These are phyloP conservation scores for Orthosia incerta DNA, from an alignment of 2,888 invertebrate genomes.

Conservation along the genomic window DNA sequence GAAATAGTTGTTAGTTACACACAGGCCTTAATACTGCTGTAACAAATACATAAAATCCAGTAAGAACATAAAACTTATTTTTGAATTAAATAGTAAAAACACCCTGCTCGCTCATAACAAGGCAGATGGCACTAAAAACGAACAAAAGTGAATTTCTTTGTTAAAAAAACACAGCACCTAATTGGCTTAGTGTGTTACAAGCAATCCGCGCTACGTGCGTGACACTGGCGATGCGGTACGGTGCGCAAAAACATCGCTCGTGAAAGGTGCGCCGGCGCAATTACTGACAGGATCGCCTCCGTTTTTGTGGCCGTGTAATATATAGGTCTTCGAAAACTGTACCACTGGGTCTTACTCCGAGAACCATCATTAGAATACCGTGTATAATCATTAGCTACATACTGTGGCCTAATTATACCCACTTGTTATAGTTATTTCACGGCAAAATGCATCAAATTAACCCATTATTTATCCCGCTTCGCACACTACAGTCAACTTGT, in stretches of 20 bases:
- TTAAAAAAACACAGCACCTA: slow-evolving; percentile 40
- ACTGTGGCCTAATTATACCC: slow-evolving; percentile 67
- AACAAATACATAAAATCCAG: background rate
- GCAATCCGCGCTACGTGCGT: slow-evolving; percentile 58
- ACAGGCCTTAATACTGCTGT: too few relatives aligned
- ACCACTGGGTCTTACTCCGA: slow-evolving; percentile 56
- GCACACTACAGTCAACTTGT: slow-evolving; percentile 43
- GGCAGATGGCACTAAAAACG: slow-evolving; percentile 17
- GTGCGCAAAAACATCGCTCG: slow-evolving; percentile 52
- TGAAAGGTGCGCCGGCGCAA: slow-evolving; percentile 57
- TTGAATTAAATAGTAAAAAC: background rate
- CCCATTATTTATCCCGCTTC: slow-evolving; percentile 68
- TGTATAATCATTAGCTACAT: slow-evolving; percentile 66
- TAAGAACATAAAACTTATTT: background rate
- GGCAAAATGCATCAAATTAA: slow-evolving; percentile 73
- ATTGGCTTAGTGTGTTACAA: slow-evolving; percentile 62
- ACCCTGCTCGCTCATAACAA: slow-evolving; percentile 16
- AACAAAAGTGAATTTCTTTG: slow-evolving; percentile 23
- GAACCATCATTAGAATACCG: slow-evolving; percentile 68
- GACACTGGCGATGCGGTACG: slow-evolving; percentile 57
- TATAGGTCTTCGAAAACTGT: slow-evolving; percentile 61
- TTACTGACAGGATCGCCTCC: slow-evolving; percentile 54
- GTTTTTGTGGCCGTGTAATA: slow-evolving; percentile 61
- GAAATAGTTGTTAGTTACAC: too few relatives aligned
- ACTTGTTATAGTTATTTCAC: slow-evolving; percentile 65